A percentile compares a stretch with the other conserved stretches of the same genome.
Conservation (phyloP, 2,113 vertebrate genomes). For the Phrynosoma blainvillii region DNA sequence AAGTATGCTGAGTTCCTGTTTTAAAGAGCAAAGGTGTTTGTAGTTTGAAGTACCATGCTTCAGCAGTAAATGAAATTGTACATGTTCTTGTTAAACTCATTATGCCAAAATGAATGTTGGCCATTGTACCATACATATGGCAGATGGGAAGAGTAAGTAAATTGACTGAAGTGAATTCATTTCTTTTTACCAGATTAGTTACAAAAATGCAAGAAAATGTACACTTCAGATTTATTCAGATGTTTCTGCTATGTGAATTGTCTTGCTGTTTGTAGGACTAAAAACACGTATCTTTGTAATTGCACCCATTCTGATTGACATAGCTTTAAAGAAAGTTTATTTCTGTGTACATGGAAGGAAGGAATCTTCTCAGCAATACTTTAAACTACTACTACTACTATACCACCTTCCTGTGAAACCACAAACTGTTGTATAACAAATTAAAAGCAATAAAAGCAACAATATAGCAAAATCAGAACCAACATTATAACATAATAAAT, state of each 20-base stretch:
- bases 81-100: neutral
- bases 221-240: neutral
- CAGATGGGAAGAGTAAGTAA: neutral
- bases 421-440: neutral
- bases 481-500: neutral
- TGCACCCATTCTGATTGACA: neutral
- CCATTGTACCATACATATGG: neutral
- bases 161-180: neutral
- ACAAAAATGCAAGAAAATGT: neutral
- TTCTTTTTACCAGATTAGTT: neutral
- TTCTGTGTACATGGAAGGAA: neutral
- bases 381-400: neutral
- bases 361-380: neutral
- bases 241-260: neutral
- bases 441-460: neutral
- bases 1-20: neutral
- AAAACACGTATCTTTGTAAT: neutral
- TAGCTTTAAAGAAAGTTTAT: neutral
- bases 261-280: neutral
- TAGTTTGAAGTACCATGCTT: neutral
- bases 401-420: neutral
- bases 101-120: slow-evolving; percentile 1
- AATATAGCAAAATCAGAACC: too few species aligned
- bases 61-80: neutral
- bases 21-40: neutral